phyloP scores from a whole-genome alignment of 1,140 invertebrate genomes.

The Dendroctonus valens region DNA sequence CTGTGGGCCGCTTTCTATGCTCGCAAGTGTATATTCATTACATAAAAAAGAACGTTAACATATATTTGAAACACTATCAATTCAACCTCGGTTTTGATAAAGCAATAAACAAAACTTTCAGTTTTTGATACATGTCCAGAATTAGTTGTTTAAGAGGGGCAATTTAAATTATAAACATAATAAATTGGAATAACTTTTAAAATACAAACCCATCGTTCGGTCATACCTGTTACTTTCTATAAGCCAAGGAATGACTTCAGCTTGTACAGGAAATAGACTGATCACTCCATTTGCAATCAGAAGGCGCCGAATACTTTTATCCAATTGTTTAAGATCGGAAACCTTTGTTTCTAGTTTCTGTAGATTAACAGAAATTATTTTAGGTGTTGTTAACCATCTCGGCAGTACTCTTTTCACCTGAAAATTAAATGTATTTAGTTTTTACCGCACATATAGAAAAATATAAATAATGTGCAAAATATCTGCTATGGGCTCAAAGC shows the following conservation, averaged over 20 bases:
- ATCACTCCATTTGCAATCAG: conserved; percentile 72
- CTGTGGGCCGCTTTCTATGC: too few species aligned
- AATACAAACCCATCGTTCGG: not conserved
- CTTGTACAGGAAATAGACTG: conserved; percentile 87
- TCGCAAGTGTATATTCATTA: too few species aligned
- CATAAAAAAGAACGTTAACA: too few species aligned
- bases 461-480: too few species aligned
- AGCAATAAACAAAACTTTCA: not conserved
- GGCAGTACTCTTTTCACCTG: conserved; percentile 67
- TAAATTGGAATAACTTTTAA: not conserved
- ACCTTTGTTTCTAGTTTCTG: conserved; percentile 60
- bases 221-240: conserved; percentile 48
- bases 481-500: too few species aligned
- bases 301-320: conserved; percentile 61
- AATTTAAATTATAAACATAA: not conserved
- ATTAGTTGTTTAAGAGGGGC: not conserved
- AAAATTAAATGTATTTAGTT: conserved; percentile 19
- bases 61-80: too few species aligned
- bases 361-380: conserved; percentile 70
- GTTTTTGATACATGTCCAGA: not conserved
- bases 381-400: conserved; percentile 81
- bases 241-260: conserved; percentile 78
- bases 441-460: conserved; percentile 2
- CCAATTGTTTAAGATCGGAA: conserved; percentile 60
- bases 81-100: too few species aligned